phyloP scores from a whole-genome alignment of 2,113 vertebrate genomes.

The Paratilapia polleni region DNA sequence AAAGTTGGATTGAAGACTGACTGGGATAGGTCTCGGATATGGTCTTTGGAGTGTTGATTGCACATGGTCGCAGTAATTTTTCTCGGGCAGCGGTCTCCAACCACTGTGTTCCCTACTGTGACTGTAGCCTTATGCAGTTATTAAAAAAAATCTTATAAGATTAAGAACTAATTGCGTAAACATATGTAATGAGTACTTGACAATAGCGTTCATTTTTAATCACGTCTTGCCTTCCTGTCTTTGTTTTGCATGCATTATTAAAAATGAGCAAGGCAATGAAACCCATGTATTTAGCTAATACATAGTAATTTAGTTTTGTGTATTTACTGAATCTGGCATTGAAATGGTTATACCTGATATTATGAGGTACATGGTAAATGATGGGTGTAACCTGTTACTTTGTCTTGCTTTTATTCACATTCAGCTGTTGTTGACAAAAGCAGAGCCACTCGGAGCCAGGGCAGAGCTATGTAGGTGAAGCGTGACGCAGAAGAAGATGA shows the following conservation, averaged over 20 bases:
- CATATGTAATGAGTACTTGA: background rate
- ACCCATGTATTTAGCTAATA: background rate
- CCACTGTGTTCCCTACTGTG: too few species aligned
- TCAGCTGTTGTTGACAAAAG: background rate
- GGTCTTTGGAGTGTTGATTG: too few species aligned
- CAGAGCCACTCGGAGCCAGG: background rate
- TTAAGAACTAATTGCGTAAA: background rate
- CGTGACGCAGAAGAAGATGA: conserved; percentile 5
- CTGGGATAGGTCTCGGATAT: too few species aligned
- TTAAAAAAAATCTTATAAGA: background rate
- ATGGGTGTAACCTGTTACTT: background rate
- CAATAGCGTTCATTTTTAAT: background rate
- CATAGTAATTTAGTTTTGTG: background rate
- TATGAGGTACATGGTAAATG: background rate
- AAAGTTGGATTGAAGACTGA: too few species aligned
- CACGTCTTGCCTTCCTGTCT: background rate
- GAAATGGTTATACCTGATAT: background rate
- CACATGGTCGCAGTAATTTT: too few species aligned
- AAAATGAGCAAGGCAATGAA: background rate
- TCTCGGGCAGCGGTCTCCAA: too few species aligned
- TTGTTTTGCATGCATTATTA: background rate
- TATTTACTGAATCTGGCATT: background rate
- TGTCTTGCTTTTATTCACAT: background rate
- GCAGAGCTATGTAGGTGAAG: conserved; percentile 15
- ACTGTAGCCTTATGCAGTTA: background rate